Base-by-base conservation (phyloP, 2,888 invertebrate genomes). In the Galerucella calmariensis region DNA sequence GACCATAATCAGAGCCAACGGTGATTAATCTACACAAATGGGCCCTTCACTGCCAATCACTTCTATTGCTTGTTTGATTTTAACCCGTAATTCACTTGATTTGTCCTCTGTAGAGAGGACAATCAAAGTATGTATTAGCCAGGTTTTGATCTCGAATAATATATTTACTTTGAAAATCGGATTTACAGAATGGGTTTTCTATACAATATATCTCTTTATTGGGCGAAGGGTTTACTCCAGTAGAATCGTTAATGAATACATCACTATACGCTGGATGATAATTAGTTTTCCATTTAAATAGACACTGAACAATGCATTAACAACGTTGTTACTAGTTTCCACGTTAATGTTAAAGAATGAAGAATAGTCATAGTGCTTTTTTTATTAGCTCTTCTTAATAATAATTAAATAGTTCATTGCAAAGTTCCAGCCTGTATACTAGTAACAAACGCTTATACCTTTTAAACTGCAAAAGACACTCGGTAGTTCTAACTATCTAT, bases 21-120 rank as follows among this genome's bases (percentile, higher is more conserved):
- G 83, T 84, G 84, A 84, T 84, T 84, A 85, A 85, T 83, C 82
- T 56, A n/a, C 81, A 82, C 82, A 84, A 84, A 84, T 81, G 80
- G 81, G 79, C 81, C 81, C 83, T 82, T 41, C 53, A 56, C 72
- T 83, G 82, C 82, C 82, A 84, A 84, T 84, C 84, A 83, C 81
- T 80, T 81, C 79, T 81, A 84, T 83, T 84, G 82, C 83, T 79
- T 82, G 80, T 82, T 82, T 81, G 83, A 83, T 82, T 84, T 80
- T 72, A 67, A 79, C 74, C 76, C 74, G 75, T 80, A 79, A 81
- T 82, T 80, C 80, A 78, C 79, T 79, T 80, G 81, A 81, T 81
- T 81, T 81, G 78, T 78, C 72, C 74, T 62, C 74, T 73, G 61
- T 72, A 75, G 69, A 75, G 74, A 75, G 75, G 78, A 78, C 77